Evolutionary conservation across 1,140 invertebrate species (phyloP).

Genomic region (Probaryconus sp.): DNA sequence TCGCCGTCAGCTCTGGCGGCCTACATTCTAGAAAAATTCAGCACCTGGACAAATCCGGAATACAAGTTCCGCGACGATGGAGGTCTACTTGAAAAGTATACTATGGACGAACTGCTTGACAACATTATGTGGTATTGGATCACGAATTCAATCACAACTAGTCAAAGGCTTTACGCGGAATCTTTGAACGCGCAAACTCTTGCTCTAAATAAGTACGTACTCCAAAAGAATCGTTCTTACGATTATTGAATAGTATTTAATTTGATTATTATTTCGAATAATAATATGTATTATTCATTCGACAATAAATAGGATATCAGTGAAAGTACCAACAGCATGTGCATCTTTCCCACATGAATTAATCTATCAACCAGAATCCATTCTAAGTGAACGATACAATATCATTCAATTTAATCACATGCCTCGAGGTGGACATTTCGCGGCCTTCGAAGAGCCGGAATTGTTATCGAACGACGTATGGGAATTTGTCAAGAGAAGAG

Average conservation of each 20-base stretch:
- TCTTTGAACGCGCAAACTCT: constrained; percentile 68
- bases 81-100: constrained; percentile 82
- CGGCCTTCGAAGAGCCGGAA: constrained; percentile 87
- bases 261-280: constrained; percentile 25
- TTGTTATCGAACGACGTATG: constrained; percentile 83
- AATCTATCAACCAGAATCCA: constrained; percentile 78
- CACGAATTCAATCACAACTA: constrained; percentile 86
- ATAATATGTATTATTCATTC: constrained; percentile 28
- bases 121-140: constrained; percentile 94
- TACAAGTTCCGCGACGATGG: constrained; percentile 83
- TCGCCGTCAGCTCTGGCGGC: constrained; percentile 87
- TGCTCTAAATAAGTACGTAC: neutral
- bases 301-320: constrained; percentile 79
- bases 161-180: constrained; percentile 87
- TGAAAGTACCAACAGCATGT: constrained; percentile 82
- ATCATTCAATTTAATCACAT: constrained; percentile 82
- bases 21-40: constrained; percentile 93
- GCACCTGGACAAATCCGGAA: constrained; percentile 84
- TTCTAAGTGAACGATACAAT: constrained; percentile 81
- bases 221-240: neutral
- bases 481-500: constrained; percentile 71
- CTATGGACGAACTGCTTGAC: constrained; percentile 88
- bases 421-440: constrained; percentile 89
- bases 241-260: constrained; percentile 7
- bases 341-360: constrained; percentile 84